phyloP scores from a whole-genome alignment of 2,113 vertebrate species.

The Rhea pennata region DNA sequence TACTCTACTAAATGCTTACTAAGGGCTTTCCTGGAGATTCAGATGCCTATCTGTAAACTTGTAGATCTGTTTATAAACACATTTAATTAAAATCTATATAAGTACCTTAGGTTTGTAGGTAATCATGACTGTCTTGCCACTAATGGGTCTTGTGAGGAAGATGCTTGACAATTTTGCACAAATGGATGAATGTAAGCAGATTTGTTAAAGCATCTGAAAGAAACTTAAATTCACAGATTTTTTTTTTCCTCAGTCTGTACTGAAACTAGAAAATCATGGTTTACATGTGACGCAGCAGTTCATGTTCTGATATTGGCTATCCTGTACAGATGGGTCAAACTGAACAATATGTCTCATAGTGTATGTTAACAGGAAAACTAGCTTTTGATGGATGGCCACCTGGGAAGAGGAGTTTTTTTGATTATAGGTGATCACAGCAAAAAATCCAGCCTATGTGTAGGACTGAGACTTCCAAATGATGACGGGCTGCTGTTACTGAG shows the following conservation, averaged over 20 bases:
- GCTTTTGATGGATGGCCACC: not conserved
- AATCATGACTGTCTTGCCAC: not conserved
- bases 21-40: slow-evolving; percentile 17
- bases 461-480: not conserved
- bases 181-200: not conserved
- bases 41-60: slow-evolving; percentile 16
- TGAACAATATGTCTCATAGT: not conserved
- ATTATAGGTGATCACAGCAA: not conserved
- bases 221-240: not conserved
- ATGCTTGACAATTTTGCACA: not conserved
- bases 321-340: not conserved
- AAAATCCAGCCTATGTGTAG: not conserved
- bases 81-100: slow-evolving; percentile 26
- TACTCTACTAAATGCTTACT: slow-evolving; percentile 16
- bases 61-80: slow-evolving; percentile 7
- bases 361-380: not conserved
- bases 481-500: not conserved
- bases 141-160: not conserved
- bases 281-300: not conserved
- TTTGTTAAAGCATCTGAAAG: not conserved
- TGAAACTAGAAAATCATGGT: not conserved
- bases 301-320: not conserved
- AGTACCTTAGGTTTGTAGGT: not conserved
- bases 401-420: not conserved
- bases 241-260: not conserved